Evolutionary conservation across 2,797 vertebrate genomes (phyloP).

Genomic region (Glossophaga mutica): DNA sequence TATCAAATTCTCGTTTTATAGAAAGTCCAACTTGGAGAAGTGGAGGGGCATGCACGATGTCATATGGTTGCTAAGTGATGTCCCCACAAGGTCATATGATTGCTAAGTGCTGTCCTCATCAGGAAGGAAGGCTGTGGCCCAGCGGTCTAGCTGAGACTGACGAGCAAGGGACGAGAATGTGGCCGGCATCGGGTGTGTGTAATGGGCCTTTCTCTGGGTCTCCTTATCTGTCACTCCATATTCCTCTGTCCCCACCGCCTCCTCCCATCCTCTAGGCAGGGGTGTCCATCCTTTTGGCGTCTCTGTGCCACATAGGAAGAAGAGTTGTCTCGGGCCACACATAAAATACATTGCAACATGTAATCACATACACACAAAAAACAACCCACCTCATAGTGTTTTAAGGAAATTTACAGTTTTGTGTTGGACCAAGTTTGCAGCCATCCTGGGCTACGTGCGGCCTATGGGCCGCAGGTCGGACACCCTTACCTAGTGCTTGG

Average conservation of each 20-base stretch:
- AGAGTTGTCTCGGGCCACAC: too few species aligned
- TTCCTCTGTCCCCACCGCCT: not conserved
- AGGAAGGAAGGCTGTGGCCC: not conserved
- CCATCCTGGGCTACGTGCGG: too few species aligned
- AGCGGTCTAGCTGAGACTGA: not conserved
- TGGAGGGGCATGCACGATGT: not conserved
- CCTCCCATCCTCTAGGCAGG: not conserved
- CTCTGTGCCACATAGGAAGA: too few species aligned
- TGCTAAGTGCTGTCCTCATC: not conserved
- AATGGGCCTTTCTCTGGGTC: not conserved
- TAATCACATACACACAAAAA: too few species aligned
- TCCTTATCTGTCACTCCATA: not conserved
- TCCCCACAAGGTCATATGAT: not conserved
- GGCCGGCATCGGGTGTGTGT: not conserved
- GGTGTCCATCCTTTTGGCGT: too few species aligned
- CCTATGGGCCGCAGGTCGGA: too few species aligned
- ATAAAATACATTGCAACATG: too few species aligned
- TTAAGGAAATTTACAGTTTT: too few species aligned
- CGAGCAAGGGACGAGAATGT: rapidly evolving
- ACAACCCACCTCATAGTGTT: too few species aligned
- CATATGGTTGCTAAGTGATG: not conserved
- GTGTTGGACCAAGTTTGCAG: too few species aligned
- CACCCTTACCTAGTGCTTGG: not conserved
- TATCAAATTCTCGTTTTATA: not conserved
- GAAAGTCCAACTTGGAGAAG: not conserved